Base-by-base conservation (phyloP, 2,888 invertebrate genomes). In the Monochamus alternatus region DNA sequence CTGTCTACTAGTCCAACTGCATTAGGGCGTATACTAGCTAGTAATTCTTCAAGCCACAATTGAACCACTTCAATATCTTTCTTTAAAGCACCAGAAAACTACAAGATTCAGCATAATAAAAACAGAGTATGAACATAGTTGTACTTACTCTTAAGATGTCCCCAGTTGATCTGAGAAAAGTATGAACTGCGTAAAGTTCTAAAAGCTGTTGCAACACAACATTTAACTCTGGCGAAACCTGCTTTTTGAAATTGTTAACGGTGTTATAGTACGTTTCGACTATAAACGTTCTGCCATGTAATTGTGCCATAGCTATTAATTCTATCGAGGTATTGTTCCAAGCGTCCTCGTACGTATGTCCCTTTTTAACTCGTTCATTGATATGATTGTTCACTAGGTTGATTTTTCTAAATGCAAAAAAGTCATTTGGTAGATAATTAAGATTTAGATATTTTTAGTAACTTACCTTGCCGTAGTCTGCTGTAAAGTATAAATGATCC, bases 1-100 rank as follows among this genome's bases (percentile, higher is more conserved):
- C 96, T 93, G 89, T 98, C 98, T 0, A 98, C 97, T 31, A 98
- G 91, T 0, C 95, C 94, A 0, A 98, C 95, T 0, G 97, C 97
- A 88, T 98, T 95, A 4, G 96, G 96, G 62, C 98, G 92, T 60
- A 98, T 90, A 44, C 91, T 90, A 0, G 90, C 89, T 75, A 98
- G 90, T 55, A 95, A 88, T 44, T 92, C 91, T 84, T 95, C 94
- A 80, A 96, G 90, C 89, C 94, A 94, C 68, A 87, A 88, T 85
- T 95, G 95, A 55, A 97, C 79, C 12, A 81, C 80, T 47, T 91
- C 91, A 22, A 93, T 90, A 79, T 92, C 90, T 3, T 89, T 89
- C 80, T 91, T 92, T n/a, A 90, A 90, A 83, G 91, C 90, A 22
- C 90, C 93, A 12, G 95, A 94, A 88, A 93, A 95, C 95, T 95